These are phyloP conservation scores for Capra hircus DNA, from an alignment of 2,113 vertebrate genomes.

Conservation along the genomic window DNA sequence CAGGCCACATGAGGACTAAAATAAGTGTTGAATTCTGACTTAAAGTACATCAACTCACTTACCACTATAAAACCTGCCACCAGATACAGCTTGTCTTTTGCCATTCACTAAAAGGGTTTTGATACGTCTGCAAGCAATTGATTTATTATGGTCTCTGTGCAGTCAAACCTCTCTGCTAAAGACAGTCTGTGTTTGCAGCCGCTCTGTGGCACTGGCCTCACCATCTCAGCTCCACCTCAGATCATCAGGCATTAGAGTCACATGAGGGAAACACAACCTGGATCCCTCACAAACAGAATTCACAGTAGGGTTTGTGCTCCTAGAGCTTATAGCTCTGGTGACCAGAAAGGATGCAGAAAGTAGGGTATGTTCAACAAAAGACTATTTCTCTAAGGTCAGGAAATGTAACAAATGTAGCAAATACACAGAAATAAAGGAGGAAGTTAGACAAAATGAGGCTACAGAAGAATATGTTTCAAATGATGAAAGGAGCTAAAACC, in stretches of 20 bases:
- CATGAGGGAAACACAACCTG: background rate
- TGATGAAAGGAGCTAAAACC: background rate
- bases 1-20: background rate
- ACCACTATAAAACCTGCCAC: background rate
- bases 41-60: background rate
- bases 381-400: background rate
- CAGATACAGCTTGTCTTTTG: background rate
- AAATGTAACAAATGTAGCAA: background rate
- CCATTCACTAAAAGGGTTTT: background rate
- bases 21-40: background rate
- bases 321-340: background rate
- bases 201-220: rapidly evolving
- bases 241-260: background rate
- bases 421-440: background rate
- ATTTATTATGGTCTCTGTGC: background rate
- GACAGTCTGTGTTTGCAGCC: background rate
- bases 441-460: background rate
- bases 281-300: background rate
- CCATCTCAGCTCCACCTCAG: background rate
- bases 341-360: background rate
- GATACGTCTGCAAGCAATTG: background rate
- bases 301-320: background rate
- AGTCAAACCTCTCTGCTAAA: background rate
- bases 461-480: background rate
- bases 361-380: background rate